Evolutionary conservation across 2,113 vertebrate genomes (phyloP).

Genomic region (Takifugu flavidus): DNA sequence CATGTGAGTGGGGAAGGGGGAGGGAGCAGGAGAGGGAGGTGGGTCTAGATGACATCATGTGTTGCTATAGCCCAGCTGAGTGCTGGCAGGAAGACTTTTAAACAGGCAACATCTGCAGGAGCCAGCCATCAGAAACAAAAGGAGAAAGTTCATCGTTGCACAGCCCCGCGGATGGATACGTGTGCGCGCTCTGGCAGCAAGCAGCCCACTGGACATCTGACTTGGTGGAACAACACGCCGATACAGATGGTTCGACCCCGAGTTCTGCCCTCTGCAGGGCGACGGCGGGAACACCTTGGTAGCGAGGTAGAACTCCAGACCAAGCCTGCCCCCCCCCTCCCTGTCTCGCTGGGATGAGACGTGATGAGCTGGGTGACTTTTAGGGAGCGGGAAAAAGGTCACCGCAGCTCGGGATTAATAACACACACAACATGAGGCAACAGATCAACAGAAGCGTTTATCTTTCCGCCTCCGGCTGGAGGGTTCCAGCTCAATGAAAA

Average conservation of each 20-base stretch:
- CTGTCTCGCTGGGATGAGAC: constrained; percentile 28
- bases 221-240: too few relatives aligned
- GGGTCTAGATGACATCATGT: constrained; percentile 77
- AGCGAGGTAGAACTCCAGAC: constrained; percentile 36
- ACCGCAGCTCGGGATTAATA: constrained; percentile 13
- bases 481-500: too few relatives aligned
- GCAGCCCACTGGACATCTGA: background rate
- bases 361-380: constrained; percentile 39
- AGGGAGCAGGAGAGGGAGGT: constrained; percentile 43
- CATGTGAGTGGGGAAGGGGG: constrained; percentile 49
- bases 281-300: constrained; percentile 29
- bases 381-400: constrained; percentile 46
- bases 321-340: constrained; percentile 26
- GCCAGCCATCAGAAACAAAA: constrained; percentile 28
- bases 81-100: constrained; percentile 69
- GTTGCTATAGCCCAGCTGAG: constrained; percentile 78
- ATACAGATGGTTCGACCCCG: constrained; percentile 14
- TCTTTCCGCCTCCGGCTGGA: too few relatives aligned
- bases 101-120: constrained; percentile 70
- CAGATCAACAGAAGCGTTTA: too few relatives aligned
- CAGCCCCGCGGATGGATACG: constrained; percentile 22
- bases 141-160: constrained; percentile 34
- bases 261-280: constrained; percentile 16
- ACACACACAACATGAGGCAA: background rate
- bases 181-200: too few relatives aligned